Evolutionary conservation across 2,888 invertebrate genomes (phyloP), one percentile per base, ranked within the genome.

Genomic region (Xestoiulus laeticollis): DNA sequence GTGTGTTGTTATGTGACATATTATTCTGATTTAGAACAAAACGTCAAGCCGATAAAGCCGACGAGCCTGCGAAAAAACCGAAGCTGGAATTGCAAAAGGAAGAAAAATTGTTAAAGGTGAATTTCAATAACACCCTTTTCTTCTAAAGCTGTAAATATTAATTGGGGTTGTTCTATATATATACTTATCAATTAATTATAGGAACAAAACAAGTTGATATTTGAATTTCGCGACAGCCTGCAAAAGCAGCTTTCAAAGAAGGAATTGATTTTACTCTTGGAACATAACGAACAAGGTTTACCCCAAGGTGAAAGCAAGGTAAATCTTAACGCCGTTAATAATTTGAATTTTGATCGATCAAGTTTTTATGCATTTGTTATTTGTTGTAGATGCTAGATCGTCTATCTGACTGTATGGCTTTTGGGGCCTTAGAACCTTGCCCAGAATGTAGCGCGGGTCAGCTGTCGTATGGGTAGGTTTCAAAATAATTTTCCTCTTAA

Each of bases 361-460:
- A 43, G n/a, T 43, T 19, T 32, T 10, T 32, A 38, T n/a, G 33
- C 33, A 43, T 48, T 26, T 26, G 12, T 68, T 68, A 26, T 26
- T 22, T 26, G 2, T 26, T 22, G 43, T 91, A 97, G 96, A 94
- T 95, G 88, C 91, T 96, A 88, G 96, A 98, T 91, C 93, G 94
- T 87, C 91, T 98, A 6, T 94, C 96, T 14, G 99, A 99, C 92
- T 93, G 95, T 48, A 95, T 99, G 94, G 94, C 95, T 0, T 99
- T 99, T 93, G 99, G 99, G 44, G 94, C 95, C 1, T 93, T 97
- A 3, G 92, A 94, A 89, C 94, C 94, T 0, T 99, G 99, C 90
- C 92, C 94, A 0, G 95, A 95, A 90, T 99, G 99, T 91, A 94
- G 94, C 87, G 92, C 93, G 1, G 96, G 96, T 0, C 96, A 97